A percentile compares a stretch with the other conserved stretches of the same genome.
These are phyloP conservation scores for Chironomus striatipennis DNA, from an alignment of 1,140 invertebrate species.

Conservation along the genomic window DNA sequence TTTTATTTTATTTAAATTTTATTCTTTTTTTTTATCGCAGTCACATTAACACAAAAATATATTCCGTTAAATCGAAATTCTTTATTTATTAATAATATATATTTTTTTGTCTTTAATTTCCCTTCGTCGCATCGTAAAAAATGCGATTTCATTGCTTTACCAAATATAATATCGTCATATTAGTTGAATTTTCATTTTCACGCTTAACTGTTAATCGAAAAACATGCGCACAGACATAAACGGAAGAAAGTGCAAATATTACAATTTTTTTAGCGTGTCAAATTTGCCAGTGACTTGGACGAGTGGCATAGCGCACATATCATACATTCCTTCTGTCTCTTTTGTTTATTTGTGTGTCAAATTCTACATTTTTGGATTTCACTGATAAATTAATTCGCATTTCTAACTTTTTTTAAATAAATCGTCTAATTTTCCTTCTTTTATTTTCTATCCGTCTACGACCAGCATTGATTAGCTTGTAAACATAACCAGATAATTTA, in stretches of 20 bases:
- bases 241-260: constrained; percentile 23
- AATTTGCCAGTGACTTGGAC: not conserved
- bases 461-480: not conserved
- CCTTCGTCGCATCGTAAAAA: not conserved
- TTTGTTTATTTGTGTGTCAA: not conserved
- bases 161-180: not conserved
- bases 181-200: constrained; percentile 5
- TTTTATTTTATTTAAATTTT: too few relatives aligned
- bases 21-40: too few relatives aligned
- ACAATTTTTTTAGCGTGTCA: not conserved
- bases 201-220: not conserved
- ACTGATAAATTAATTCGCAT: not conserved
- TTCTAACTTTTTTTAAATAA: not conserved
- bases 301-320: not conserved
- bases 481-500: too few relatives aligned
- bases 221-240: not conserved
- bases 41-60: too few relatives aligned
- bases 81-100: not conserved
- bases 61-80: not conserved
- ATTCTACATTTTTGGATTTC: constrained; percentile 16
- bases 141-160: not conserved
- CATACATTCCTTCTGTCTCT: not conserved
- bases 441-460: not conserved
- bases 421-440: not conserved
- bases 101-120: not conserved